Evolutionary conservation across 2,888 invertebrate species (phyloP).

Genomic region (Marronus borbonicus): DNA sequence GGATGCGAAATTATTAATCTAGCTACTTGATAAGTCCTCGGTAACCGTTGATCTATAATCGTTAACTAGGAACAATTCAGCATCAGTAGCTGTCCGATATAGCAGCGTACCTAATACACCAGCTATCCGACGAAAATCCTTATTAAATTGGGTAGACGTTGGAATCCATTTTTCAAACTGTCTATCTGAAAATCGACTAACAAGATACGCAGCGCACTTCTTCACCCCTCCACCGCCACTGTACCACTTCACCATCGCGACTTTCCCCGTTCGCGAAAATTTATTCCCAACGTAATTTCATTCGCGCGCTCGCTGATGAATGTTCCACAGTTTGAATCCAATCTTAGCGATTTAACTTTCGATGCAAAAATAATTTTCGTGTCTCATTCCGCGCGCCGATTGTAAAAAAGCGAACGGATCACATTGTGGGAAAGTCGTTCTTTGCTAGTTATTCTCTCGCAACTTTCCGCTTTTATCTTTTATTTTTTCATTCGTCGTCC

Average conservation of each 20-base stretch:
- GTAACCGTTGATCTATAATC: too few relatives aligned
- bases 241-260: neutral
- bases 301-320: constrained; percentile 50
- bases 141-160: constrained; percentile 54
- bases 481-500: neutral
- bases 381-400: constrained; percentile 21
- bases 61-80: too few relatives aligned
- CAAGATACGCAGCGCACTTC: constrained; percentile 49
- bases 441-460: neutral
- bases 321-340: constrained; percentile 45
- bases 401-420: neutral
- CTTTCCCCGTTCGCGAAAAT: constrained; percentile 45
- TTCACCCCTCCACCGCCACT: neutral
- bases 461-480: neutral
- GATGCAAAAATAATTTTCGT: constrained; percentile 44
- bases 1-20: too few relatives aligned
- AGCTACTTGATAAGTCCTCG: too few relatives aligned
- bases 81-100: too few relatives aligned
- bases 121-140: constrained; percentile 38
- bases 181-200: constrained; percentile 54
- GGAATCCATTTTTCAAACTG: constrained; percentile 55
- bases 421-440: neutral
- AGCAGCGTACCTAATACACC: neutral
- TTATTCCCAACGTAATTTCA: constrained; percentile 55
- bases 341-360: constrained; percentile 45